Evolutionary conservation across 2,797 vertebrate genomes (phyloP), one percentile per base, ranked within the genome.

Genomic region (Tangara arthus): DNA sequence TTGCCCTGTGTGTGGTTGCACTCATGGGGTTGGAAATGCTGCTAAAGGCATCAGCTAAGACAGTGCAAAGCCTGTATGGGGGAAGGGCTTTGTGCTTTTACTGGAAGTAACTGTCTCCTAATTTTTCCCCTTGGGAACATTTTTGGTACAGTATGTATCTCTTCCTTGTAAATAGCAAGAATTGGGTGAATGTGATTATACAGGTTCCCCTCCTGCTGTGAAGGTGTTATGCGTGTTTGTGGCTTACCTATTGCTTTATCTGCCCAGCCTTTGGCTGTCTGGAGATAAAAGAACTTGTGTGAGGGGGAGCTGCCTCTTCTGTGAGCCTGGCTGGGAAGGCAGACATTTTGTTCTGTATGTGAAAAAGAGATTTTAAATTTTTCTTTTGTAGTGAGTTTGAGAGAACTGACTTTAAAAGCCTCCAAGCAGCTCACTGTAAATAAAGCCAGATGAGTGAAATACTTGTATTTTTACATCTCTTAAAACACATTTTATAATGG

Each of bases 1-100:
- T 34, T 13, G 2, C 30, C 55, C 39, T 0, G 0, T n/a, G 0
- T n/a, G 34, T 65, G 70, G 12, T 46, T 69, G 41, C 37, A 18
- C 24, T 60, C 5, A 0, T 13, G 44, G 35, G 16, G 7, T 16
- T 41, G 35, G 76, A 78, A 61, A 32, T 49, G 37, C 18, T 70
- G 26, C 28, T 60, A 37, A 52, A 68, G 50, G 30, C 44, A 50
- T 46, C 64, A 46, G 27, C 55, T 63, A 32, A 49, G 63, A 22
- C 27, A 34, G 6, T 13, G 26, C 41, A 71, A 61, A 87, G 35
- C 19, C 64, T 57, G 26, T 22, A 2, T 1, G 3, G 42, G 85
- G 53, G 26, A 80, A 75, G 47, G 53, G 30, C 34, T 64, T 78
- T 91, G 37, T 32, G 16, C 32, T 82, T 89, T 61, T 34, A 44